Percentiles rank a stretch among this genome's conserved stretches.
Evolutionary conservation across 2,797 vertebrate genomes (phyloP).

Genomic region (Ctenopoma multispine): DNA sequence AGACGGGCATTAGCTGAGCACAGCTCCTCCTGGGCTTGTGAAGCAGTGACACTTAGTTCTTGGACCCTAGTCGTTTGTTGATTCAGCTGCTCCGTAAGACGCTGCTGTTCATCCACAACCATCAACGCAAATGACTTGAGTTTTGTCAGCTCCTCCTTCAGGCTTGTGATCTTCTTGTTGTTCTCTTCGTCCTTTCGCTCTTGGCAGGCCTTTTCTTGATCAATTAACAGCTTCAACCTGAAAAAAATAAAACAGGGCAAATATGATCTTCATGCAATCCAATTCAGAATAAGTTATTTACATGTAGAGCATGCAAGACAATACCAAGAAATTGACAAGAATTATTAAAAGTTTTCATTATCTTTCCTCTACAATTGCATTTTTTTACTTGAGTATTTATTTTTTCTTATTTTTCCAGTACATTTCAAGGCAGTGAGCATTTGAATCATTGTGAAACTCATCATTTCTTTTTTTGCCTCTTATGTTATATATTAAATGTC

Average conservation of each 20-base stretch:
- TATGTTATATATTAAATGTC: conserved; percentile 24
- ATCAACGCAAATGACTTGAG: conserved; percentile 96
- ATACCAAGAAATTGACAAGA: not conserved
- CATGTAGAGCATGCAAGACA: not conserved
- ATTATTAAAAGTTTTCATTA: not conserved
- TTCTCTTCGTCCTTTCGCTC: conserved; percentile 91
- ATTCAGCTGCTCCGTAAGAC: conserved; percentile 88
- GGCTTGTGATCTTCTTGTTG: conserved; percentile 84
- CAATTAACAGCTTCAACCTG: conserved; percentile 94
- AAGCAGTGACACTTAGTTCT: conserved; percentile 85
- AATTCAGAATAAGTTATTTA: conserved; percentile 5
- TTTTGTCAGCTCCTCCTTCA: conserved; percentile 94
- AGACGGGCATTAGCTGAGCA: conserved; percentile 84
- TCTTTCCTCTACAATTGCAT: not conserved
- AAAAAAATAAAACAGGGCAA: conserved; percentile 7
- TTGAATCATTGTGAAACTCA: not conserved
- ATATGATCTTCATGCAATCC: conserved; percentile 12
- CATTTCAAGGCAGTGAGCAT: not conserved
- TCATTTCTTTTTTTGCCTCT: not conserved
- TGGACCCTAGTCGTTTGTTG: conserved; percentile 90
- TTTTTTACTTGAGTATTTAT: not conserved
- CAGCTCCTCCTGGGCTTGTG: conserved; percentile 88
- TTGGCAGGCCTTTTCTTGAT: conserved; percentile 91
- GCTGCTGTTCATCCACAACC: conserved; percentile 97
- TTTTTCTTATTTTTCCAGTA: not conserved